Conservation (phyloP, 2,888 invertebrate genomes). For the Trachelus stipa region DNA sequence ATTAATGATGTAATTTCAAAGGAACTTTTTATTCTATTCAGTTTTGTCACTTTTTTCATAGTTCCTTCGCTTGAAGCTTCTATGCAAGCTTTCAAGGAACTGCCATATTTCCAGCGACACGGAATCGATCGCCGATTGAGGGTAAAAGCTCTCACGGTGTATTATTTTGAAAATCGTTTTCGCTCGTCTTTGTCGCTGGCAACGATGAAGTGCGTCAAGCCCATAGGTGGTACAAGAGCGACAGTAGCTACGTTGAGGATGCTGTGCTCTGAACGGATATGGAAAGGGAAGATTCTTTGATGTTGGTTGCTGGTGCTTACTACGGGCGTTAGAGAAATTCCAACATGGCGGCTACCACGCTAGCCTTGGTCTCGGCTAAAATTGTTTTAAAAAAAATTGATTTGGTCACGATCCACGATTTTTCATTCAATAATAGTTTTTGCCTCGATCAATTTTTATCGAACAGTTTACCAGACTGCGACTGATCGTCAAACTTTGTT, state of each 20-base stretch:
- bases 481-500: not conserved
- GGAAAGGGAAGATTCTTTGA: slow-evolving; percentile 46
- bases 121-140: not conserved
- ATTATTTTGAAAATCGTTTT: slow-evolving; percentile 13
- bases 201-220: not conserved
- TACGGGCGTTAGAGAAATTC: slow-evolving; percentile 41
- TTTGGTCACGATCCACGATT: not conserved
- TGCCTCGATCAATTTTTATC: not conserved
- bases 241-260: not conserved
- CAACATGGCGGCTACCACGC: slow-evolving; percentile 34
- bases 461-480: not conserved
- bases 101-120: not conserved
- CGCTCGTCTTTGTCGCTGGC: slow-evolving; percentile 16
- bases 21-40: not conserved
- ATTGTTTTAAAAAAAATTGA: slow-evolving; percentile 12
- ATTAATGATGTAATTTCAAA: not conserved
- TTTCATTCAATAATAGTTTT: not conserved
- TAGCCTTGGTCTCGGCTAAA: slow-evolving; percentile 37
- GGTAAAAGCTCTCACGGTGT: not conserved
- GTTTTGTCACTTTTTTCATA: not conserved
- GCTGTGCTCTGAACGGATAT: slow-evolving; percentile 1
- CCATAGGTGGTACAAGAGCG: not conserved
- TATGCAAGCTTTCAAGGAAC: not conserved
- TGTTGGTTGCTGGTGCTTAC: slow-evolving; percentile 44
- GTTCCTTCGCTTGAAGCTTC: not conserved